Conservation (phyloP, 2,797 vertebrate genomes). For the Lepidocolaptes lacrymiger region DNA sequence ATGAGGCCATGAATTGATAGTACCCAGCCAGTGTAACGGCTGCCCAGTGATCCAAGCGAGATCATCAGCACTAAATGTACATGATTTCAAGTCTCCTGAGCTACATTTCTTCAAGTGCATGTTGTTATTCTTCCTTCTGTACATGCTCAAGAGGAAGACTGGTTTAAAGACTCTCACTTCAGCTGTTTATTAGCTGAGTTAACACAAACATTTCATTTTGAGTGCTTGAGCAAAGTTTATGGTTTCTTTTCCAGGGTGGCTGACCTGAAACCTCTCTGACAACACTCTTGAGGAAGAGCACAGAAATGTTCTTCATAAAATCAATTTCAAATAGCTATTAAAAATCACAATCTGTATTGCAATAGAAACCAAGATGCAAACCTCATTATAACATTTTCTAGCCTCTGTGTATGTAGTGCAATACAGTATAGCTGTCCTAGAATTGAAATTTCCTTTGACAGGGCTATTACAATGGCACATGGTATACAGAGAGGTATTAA, state of each 20-base stretch:
- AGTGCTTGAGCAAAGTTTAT: conserved; percentile 34
- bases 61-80: conserved; percentile 3
- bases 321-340: background rate
- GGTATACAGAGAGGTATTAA: background rate
- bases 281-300: background rate
- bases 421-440: background rate
- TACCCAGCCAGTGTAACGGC: background rate
- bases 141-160: background rate
- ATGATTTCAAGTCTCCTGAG: conserved; percentile 28
- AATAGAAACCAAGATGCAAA: background rate
- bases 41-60: background rate
- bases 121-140: background rate
- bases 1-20: background rate
- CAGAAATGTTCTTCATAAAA: background rate
- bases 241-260: background rate
- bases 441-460: background rate
- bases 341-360: background rate
- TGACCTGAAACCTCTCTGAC: conserved; percentile 33
- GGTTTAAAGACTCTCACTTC: conserved; percentile 45
- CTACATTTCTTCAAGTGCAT: conserved; percentile 15
- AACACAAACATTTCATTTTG: conserved; percentile 36
- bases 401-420: background rate
- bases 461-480: background rate
- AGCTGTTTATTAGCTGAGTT: conserved; percentile 51
- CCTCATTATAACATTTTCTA: background rate